phyloP scores from a whole-genome alignment of 2,113 vertebrate genomes.

The Clarias batrachus region DNA sequence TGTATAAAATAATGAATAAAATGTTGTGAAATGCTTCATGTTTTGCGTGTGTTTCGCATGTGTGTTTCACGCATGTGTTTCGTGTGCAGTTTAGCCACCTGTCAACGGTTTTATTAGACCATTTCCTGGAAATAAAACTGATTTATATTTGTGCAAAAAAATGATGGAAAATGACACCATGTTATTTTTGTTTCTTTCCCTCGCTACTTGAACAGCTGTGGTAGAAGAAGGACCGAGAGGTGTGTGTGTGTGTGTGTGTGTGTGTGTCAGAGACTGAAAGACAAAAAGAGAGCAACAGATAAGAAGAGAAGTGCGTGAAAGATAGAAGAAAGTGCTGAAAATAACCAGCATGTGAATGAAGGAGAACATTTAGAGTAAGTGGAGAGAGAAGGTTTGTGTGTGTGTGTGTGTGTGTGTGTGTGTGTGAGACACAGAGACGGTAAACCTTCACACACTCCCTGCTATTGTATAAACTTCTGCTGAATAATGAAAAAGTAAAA shows the following conservation, averaged over 20 bases:
- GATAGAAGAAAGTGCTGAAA: neutral
- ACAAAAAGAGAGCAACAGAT: neutral
- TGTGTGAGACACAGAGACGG: neutral
- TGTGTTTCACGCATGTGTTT: neutral
- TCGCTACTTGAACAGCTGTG: neutral
- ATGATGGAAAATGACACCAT: neutral
- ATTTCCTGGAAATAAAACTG: neutral
- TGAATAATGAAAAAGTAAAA: constrained; percentile 47
- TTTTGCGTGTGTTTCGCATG: neutral
- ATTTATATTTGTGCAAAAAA: neutral
- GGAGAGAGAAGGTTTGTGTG: neutral
- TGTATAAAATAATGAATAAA: neutral
- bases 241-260: constrained; percentile 15
- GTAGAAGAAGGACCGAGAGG: neutral
- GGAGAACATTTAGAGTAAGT: neutral
- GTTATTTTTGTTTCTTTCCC: constrained; percentile 5
- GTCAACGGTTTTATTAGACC: neutral
- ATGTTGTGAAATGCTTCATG: neutral
- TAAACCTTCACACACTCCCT: constrained; percentile 32
- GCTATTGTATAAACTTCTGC: constrained; percentile 49
- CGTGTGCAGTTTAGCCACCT: no score
- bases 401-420: constrained; percentile 16
- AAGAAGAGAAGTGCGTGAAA: neutral
- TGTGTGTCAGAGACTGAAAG: neutral
- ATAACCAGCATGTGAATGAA: constrained; percentile 16